Percentiles rank a stretch among this genome's conserved stretches.
phyloP scores from a whole-genome alignment of 2,888 invertebrate species.

The Polymixis lichenea region DNA sequence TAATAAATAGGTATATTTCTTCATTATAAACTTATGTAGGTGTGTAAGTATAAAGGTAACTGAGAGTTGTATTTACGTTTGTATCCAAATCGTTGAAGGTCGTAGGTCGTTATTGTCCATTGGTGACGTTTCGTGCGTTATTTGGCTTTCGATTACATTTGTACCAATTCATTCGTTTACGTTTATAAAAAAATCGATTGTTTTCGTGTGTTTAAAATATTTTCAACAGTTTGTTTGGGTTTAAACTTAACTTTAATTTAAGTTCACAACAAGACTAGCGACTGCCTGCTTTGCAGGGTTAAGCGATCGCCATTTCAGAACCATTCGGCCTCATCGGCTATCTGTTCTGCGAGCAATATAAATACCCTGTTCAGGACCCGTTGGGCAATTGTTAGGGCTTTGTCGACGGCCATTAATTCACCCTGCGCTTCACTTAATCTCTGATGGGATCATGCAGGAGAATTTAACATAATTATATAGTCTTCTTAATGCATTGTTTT shows the following conservation, averaged over 20 bases:
- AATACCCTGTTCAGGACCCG: neutral
- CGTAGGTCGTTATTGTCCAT: neutral
- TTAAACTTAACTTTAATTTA: neutral
- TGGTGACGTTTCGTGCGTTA: neutral
- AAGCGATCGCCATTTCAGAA: neutral
- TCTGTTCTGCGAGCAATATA: neutral
- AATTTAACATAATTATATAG: neutral
- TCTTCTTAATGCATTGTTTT: constrained; percentile 1
- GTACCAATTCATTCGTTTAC: neutral
- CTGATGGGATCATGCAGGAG: neutral
- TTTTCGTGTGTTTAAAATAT: neutral
- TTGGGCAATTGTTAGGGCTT: neutral
- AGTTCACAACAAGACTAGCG: neutral
- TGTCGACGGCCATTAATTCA: neutral
- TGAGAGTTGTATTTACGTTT: neutral
- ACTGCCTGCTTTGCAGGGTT: neutral
- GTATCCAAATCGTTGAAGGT: neutral
- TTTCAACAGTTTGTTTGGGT: neutral
- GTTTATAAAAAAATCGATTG: neutral
- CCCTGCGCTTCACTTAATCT: neutral
- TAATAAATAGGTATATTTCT: neutral
- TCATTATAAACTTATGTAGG: neutral
- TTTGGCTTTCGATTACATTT: neutral
- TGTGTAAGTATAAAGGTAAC: too few relatives aligned
- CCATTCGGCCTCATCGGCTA: neutral